Conservation (phyloP, 1,140 invertebrate species). For the Melipona quadrifasciata region DNA sequence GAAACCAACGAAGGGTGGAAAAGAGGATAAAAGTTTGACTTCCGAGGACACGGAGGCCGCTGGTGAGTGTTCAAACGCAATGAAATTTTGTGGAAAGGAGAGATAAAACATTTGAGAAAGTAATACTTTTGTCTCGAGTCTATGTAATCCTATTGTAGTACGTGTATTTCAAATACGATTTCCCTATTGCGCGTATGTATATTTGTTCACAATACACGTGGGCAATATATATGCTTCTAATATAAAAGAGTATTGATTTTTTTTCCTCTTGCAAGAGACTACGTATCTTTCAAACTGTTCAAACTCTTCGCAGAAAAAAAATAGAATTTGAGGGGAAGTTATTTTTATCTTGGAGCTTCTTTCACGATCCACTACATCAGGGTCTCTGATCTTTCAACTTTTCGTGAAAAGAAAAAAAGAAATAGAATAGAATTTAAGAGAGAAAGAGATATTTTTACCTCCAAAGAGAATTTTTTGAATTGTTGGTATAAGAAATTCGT, state of each 20-base stretch:
- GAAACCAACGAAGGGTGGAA: slow-evolving; percentile 21
- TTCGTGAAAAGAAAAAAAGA: background rate
- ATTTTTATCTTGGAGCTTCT: background rate
- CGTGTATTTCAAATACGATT: too few relatives aligned
- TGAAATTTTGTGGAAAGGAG: background rate
- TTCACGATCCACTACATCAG: background rate
- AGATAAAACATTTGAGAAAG: background rate
- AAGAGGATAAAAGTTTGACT: slow-evolving; percentile 32
- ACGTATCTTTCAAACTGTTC: too few relatives aligned
- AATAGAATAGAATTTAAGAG: background rate
- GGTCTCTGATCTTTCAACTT: background rate
- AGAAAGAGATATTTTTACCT: background rate
- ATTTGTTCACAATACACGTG: too few relatives aligned
- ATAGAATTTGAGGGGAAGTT: background rate
- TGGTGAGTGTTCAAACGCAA: background rate
- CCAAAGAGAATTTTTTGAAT: background rate
- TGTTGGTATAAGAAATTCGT: too few relatives aligned
- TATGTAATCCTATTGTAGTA: too few relatives aligned
- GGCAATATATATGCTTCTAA: too few relatives aligned
- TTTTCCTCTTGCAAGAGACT: too few relatives aligned
- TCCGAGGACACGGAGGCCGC: background rate
- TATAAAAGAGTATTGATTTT: too few relatives aligned
- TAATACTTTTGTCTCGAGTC: background rate
- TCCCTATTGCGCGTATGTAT: too few relatives aligned
- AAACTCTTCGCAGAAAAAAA: background rate